Conservation (phyloP, 2,113 vertebrate genomes). For the Tonatia bakeri region DNA sequence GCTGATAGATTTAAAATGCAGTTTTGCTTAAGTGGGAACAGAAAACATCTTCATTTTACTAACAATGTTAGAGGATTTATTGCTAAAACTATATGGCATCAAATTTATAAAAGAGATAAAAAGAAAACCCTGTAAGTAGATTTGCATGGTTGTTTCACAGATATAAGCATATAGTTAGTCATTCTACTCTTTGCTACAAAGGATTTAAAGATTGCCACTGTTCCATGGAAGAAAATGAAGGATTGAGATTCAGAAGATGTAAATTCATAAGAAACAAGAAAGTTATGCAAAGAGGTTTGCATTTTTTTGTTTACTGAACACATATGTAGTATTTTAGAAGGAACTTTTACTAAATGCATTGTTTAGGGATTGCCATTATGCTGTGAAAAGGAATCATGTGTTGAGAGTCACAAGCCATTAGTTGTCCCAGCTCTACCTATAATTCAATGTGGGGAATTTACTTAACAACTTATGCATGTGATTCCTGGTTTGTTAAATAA, state of each 20-base stretch:
- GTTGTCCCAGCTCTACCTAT: neutral
- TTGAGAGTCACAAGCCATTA: neutral
- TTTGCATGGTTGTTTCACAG: neutral
- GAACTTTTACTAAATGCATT: neutral
- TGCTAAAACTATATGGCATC: neutral
- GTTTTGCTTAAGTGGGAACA: neutral
- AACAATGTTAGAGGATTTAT: neutral
- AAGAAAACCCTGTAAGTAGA: neutral
- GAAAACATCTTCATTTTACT: neutral
- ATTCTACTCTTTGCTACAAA: neutral
- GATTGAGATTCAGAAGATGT: neutral
- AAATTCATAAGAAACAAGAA: neutral
- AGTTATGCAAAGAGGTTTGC: neutral
- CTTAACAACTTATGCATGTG: neutral
- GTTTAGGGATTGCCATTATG: neutral
- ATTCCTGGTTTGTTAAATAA: neutral
- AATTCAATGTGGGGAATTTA: neutral
- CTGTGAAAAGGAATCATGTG: neutral
- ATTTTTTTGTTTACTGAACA: neutral
- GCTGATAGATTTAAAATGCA: neutral
- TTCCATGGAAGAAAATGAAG: neutral
- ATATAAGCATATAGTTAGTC: neutral
- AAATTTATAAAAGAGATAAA: neutral
- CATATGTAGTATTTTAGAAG: neutral
- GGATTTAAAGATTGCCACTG: neutral